Conservation (phyloP, 2,888 invertebrate species). For the Caenorhabditis doughertyi region DNA sequence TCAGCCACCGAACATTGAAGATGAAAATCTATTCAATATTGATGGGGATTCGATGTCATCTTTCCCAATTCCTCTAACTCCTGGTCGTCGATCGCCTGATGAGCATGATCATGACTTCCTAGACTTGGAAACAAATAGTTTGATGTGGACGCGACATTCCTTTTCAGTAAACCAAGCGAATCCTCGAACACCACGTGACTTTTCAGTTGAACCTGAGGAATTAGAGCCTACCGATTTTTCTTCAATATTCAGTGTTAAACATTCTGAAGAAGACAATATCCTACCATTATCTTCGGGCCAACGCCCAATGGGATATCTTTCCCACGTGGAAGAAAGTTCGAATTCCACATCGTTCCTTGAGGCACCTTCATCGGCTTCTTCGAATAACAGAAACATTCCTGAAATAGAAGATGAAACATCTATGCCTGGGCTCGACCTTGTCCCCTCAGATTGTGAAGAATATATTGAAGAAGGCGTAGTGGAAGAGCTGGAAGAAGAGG, state of each 20-base stretch:
- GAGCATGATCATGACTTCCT: slow-evolving; percentile 28
- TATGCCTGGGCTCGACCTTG: slow-evolving; percentile 24
- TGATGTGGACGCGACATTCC: slow-evolving; percentile 1
- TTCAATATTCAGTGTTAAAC: background rate
- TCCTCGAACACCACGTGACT: slow-evolving; percentile 35
- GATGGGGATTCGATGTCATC: slow-evolving; percentile 8
- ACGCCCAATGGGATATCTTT: slow-evolving; percentile 13
- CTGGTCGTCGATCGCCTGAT: slow-evolving; percentile 41
- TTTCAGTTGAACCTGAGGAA: background rate
- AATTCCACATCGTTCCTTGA: background rate
- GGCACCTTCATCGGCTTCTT: background rate
- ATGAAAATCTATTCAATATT: background rate
- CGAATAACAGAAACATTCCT: background rate
- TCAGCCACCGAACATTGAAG: too few relatives aligned
- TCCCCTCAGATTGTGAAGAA: slow-evolving; percentile 14
- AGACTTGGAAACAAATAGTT: slow-evolving; percentile 45
- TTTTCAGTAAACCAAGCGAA: background rate
- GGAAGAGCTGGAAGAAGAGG: slow-evolving; percentile 9
- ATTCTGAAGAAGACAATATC: background rate
- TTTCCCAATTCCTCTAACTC: slow-evolving; percentile 36
- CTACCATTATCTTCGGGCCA: background rate
- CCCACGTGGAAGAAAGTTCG: background rate
- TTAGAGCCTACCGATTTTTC: slow-evolving; percentile 14
- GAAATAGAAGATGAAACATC: slow-evolving; percentile 30
- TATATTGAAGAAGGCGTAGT: background rate